phyloP scores from a whole-genome alignment of 2,888 invertebrate species.

The Mythimna lalbum region DNA sequence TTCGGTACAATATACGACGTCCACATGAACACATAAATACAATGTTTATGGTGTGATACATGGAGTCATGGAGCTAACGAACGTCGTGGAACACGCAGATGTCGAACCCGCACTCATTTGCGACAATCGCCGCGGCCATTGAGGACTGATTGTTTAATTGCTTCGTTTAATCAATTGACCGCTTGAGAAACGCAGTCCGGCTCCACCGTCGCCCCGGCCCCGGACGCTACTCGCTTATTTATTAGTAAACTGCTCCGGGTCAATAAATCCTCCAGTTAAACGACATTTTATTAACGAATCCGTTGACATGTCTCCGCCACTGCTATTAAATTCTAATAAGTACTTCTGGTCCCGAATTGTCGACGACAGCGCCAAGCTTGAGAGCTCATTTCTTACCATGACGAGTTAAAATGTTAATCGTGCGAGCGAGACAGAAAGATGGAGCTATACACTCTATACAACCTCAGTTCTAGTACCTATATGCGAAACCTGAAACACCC shows the following conservation, averaged over 20 bases:
- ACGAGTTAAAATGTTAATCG: no score
- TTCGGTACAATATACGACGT: constrained; percentile 27
- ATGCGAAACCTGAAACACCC: no score
- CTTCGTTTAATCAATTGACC: constrained; percentile 90
- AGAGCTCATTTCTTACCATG: not conserved
- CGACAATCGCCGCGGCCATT: constrained; percentile 85
- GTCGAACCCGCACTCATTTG: constrained; percentile 86
- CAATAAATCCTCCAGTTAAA: constrained; percentile 85
- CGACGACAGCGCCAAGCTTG: constrained; percentile 6
- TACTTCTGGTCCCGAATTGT: constrained; percentile 47
- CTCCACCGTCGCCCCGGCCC: constrained; percentile 66
- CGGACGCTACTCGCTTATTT: constrained; percentile 79
- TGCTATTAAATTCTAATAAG: constrained; percentile 61
- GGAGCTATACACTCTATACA: no score
- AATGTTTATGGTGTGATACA: constrained; percentile 48
- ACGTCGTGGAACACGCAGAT: constrained; percentile 70
- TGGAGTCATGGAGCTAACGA: constrained; percentile 22
- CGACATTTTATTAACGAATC: constrained; percentile 81
- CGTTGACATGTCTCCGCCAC: constrained; percentile 59
- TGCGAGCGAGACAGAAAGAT: no score
- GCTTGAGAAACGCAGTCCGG: constrained; percentile 83
- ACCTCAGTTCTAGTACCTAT: no score
- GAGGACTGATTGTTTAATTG: constrained; percentile 90
- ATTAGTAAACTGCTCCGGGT: constrained; percentile 79
- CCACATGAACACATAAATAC: constrained; percentile 47